Conservation (phyloP, 2,113 vertebrate genomes). For the Taxidea taxus region DNA sequence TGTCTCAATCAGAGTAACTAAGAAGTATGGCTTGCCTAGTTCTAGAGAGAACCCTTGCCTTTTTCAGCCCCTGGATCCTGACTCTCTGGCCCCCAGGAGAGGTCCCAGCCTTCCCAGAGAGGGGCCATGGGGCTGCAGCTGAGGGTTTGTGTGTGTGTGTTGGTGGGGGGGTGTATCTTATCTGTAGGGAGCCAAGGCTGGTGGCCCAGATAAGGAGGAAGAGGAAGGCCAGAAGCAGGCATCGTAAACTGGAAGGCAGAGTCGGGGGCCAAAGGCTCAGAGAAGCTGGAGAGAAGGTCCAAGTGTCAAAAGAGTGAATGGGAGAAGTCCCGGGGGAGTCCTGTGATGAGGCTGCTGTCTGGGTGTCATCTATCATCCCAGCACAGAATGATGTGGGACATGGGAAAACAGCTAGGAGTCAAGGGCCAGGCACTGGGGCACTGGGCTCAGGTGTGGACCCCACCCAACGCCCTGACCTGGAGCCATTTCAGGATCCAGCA, state of each 20-base stretch:
- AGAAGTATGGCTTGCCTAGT: neutral
- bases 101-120: neutral
- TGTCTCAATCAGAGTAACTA: neutral
- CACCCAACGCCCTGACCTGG: neutral
- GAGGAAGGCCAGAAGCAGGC: neutral
- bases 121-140: neutral
- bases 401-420: no score
- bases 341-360: neutral
- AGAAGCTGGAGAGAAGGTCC: neutral
- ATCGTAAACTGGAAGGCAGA: neutral
- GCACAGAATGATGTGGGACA: neutral
- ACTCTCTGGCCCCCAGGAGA: no score
- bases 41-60: neutral
- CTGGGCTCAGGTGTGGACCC: fast-evolving
- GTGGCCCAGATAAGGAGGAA: neutral
- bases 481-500: neutral
- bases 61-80: neutral
- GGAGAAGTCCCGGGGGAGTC: neutral
- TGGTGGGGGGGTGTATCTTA: neutral
- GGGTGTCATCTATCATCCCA: neutral
- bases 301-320: neutral
- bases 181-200: neutral
- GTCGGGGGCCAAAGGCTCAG: neutral
- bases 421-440: neutral
- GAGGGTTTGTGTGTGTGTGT: no score